Base-by-base conservation (phyloP, 1,140 invertebrate genomes). In the Drosophila busckii region DNA sequence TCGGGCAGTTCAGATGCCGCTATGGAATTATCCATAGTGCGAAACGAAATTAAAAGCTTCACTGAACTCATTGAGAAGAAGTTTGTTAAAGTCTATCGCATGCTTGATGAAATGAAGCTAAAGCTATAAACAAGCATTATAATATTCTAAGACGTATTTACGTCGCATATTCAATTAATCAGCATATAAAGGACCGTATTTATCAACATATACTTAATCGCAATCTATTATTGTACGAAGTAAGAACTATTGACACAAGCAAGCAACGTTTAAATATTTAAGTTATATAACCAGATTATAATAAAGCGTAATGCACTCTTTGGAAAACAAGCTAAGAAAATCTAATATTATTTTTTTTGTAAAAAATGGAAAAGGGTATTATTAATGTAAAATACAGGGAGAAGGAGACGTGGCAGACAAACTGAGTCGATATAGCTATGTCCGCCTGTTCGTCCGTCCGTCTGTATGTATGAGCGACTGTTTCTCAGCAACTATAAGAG, bases 81-180 rank as follows among this genome's bases (percentile, higher is more conserved):
- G 38, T 86, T 86, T 17, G 31, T 86, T 7, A 84, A 83, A 29
- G 80, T 86, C 22, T 86, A 78, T 53, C 84, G 84, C 10, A 66
- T 86, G 65, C 29, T 86, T n/a, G 84, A 86, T 4, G 84, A 86
- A 44, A 70, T 86, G 55, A 86, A 86, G 42, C 37, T 67, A 34
- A 80, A 54, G 16, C 42, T 78, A 15, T 78, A 44, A 61, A 7
- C 7, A 32, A 13, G 1, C 8, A 15, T 22, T 20, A 22, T 20
- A 16, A 26, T 49, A 28, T 37, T 25, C 3, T 9, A 25, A 1
- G 20, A 23, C 32, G 4, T 42, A 52, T 29, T 31, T 5, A 37
- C 37, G 46, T 60, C 44, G 26, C 45, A 45, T 59, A 59, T 34
- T 10, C 23, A 23, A 23, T 35, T 22, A 20, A 17, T 5, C 22